These are phyloP conservation scores for Anoplophora glabripennis DNA, from an alignment of 1,140 invertebrate species.

Conservation along the genomic window DNA sequence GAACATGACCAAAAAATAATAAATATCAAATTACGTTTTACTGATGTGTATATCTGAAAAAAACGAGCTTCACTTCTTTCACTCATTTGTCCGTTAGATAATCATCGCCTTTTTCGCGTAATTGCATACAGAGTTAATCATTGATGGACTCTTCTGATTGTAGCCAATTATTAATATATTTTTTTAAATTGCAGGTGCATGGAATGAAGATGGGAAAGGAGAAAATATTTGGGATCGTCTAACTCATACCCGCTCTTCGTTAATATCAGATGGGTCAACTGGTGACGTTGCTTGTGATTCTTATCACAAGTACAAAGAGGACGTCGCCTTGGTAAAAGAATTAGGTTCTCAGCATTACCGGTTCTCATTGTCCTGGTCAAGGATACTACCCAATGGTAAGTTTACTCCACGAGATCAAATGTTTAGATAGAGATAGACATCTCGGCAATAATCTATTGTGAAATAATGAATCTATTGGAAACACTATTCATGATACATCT, in stretches of 20 bases:
- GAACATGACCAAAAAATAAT: no score
- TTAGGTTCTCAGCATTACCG: constrained; percentile 53
- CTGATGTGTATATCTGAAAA: no score
- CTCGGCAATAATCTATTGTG: constrained; percentile 20
- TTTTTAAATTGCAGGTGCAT: constrained; percentile 45
- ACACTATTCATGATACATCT: no score
- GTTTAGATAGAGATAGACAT: no score
- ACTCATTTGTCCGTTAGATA: no score
- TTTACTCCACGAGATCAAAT: constrained; percentile 37
- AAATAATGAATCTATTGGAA: no score
- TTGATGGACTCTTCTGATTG: no score
- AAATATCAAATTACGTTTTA: no score
- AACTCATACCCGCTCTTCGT: constrained; percentile 52
- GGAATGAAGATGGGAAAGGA: constrained; percentile 43
- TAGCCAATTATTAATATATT: no score
- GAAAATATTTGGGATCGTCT: constrained; percentile 59
- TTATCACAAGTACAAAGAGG: constrained; percentile 58
- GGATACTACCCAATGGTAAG: constrained; percentile 49
- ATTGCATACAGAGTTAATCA: no score
- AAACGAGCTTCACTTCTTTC: no score
- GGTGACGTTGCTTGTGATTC: constrained; percentile 59
- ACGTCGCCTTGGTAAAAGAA: constrained; percentile 52
- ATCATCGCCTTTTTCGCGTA: no score
- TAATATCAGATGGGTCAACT: constrained; percentile 6
- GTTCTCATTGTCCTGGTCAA: constrained; percentile 61